Conservation (phyloP, 2,888 invertebrate species). For the Cataglyphis altisquamis region DNA sequence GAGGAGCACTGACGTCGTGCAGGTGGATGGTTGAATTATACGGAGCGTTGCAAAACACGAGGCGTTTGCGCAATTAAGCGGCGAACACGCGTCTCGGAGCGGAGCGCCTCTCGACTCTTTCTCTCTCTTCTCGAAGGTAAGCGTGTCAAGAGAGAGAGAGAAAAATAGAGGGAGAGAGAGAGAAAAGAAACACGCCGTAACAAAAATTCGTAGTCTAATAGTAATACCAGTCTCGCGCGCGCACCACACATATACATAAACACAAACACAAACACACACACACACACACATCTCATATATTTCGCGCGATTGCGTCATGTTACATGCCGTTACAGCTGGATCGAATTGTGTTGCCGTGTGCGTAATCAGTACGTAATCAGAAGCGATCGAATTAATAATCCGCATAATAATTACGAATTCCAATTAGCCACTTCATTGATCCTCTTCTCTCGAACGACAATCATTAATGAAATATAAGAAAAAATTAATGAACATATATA, state of each 20-base stretch:
- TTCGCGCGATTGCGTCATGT: background rate
- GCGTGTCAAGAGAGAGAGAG: background rate
- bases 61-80: constrained; percentile 54
- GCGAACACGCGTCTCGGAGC: constrained; percentile 27
- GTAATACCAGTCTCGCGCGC: background rate
- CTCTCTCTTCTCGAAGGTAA: background rate
- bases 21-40: constrained; percentile 31
- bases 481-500: background rate
- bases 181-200: background rate
- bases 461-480: background rate
- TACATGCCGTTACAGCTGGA: background rate
- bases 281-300: background rate
- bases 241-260: background rate
- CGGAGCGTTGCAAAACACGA: constrained; percentile 41
- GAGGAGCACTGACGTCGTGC: constrained; percentile 13
- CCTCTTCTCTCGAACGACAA: background rate
- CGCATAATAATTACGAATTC: background rate
- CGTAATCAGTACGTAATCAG: background rate
- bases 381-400: background rate
- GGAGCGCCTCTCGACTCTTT: background rate
- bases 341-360: background rate
- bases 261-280: background rate
- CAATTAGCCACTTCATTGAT: background rate
- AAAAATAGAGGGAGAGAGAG: too few species aligned
- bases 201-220: constrained; percentile 3